Conservation (phyloP, 2,888 invertebrate species). For the Hydropsyche betteni region DNA sequence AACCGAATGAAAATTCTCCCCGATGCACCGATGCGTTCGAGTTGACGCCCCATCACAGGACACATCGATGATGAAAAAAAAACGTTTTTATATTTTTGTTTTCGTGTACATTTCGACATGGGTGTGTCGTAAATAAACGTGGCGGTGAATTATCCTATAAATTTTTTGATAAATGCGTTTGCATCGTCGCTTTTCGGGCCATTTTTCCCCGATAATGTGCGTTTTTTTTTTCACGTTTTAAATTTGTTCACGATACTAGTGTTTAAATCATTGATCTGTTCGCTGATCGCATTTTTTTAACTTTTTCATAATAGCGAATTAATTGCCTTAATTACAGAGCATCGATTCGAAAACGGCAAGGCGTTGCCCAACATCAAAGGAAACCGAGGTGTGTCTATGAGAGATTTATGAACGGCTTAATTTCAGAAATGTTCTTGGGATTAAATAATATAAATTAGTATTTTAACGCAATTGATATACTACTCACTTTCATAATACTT, state of each 20-base stretch:
- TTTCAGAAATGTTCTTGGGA: not conserved
- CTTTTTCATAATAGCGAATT: constrained; percentile 11
- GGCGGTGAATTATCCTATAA: constrained; percentile 12
- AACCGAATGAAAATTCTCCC: not conserved
- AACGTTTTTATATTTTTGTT: constrained; percentile 14
- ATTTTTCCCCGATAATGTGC: not conserved
- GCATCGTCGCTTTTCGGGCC: not conserved
- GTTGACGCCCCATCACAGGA: not conserved
- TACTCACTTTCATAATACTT: too few species aligned
- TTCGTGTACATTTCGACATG: constrained; percentile 5
- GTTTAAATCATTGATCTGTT: not conserved
- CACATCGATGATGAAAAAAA: constrained; percentile 2
- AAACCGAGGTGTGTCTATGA: constrained; percentile 14
- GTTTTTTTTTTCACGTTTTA: not conserved
- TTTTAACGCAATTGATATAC: too few species aligned
- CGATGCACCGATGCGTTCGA: constrained; percentile 1
- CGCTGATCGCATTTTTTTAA: not conserved
- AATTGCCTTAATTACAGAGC: constrained; percentile 21
- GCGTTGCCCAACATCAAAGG: constrained; percentile 19
- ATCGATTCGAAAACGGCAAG: not conserved
- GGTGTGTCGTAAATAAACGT: constrained; percentile 13
- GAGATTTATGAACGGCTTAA: constrained; percentile 23
- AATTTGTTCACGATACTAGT: constrained; percentile 20
- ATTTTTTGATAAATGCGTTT: constrained; percentile 14
- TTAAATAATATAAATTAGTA: too few species aligned